phyloP scores from a whole-genome alignment of 2,888 invertebrate species.

The Amblyteles armatorius region DNA sequence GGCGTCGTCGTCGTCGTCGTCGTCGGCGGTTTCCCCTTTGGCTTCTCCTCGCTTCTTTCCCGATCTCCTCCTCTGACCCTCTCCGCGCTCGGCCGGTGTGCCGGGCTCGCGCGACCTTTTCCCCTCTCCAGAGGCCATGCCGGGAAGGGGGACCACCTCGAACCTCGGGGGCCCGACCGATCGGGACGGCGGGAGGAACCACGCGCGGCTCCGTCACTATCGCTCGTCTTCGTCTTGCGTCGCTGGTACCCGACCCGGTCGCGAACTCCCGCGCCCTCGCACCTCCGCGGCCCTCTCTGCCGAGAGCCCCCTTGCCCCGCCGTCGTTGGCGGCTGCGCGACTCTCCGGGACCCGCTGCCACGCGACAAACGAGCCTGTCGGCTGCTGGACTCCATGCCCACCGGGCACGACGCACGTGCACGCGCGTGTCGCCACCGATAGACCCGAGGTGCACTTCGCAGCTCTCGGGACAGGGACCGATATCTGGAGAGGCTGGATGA shows the following conservation, averaged over 20 bases:
- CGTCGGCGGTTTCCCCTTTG: constrained; percentile 58
- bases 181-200: constrained; percentile 65
- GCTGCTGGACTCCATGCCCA: constrained; percentile 58
- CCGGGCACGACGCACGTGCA: constrained; percentile 42
- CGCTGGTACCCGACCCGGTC: constrained; percentile 67
- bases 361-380: constrained; percentile 73
- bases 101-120: constrained; percentile 66
- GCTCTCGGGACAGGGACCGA: background rate
- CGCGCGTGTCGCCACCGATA: constrained; percentile 40
- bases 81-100: constrained; percentile 33
- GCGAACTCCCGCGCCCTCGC: constrained; percentile 70
- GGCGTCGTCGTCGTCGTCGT: constrained; percentile 53
- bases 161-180: constrained; percentile 51
- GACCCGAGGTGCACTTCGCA: constrained; percentile 11
- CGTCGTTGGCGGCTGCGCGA: constrained; percentile 13
- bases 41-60: constrained; percentile 65
- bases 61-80: constrained; percentile 56
- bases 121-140: constrained; percentile 58
- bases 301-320: constrained; percentile 4
- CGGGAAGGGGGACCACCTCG: constrained; percentile 38
- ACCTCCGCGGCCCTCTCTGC: constrained; percentile 24
- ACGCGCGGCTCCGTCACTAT: constrained; percentile 60
- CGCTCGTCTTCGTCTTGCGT: constrained; percentile 26
- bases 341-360: constrained; percentile 64
- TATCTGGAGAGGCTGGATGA: background rate